Conservation (phyloP, 2,113 vertebrate species). For the Charadrius vociferus region DNA sequence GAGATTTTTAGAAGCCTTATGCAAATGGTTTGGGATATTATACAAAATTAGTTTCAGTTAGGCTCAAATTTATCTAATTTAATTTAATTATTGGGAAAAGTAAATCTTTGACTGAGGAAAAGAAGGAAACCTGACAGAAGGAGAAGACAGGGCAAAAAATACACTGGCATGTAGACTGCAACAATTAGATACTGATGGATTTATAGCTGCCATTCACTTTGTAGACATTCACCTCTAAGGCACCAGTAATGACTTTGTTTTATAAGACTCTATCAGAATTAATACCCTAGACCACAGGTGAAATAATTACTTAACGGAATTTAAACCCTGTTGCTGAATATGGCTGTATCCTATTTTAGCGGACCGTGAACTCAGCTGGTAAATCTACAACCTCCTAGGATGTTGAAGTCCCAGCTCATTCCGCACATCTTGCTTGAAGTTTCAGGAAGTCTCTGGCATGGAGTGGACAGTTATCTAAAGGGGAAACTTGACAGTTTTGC, state of each 20-base stretch:
- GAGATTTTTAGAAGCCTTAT: slow-evolving; percentile 70
- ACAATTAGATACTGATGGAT: slow-evolving; percentile 34
- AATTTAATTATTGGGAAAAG: slow-evolving; percentile 75
- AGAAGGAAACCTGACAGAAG: slow-evolving; percentile 34
- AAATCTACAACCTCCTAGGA: neutral
- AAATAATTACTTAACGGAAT: slow-evolving; percentile 23
- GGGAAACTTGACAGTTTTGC: neutral
- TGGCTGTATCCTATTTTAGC: neutral
- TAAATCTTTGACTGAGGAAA: slow-evolving; percentile 61
- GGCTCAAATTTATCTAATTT: slow-evolving; percentile 77
- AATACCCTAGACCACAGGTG: slow-evolving; percentile 19
- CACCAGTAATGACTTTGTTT: slow-evolving; percentile 34
- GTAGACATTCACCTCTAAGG: neutral
- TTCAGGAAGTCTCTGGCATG: neutral
- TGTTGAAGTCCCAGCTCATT: neutral
- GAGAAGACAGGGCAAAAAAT: neutral
- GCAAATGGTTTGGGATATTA: slow-evolving; percentile 78
- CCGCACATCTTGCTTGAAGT: neutral
- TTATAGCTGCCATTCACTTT: slow-evolving; percentile 34
- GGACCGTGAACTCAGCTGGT: neutral
- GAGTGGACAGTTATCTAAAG: neutral
- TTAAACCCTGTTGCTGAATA: slow-evolving; percentile 22
- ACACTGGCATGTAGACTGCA: neutral
- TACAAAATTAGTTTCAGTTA: slow-evolving; percentile 77
- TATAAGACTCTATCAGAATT: slow-evolving; percentile 12